A percentile compares a stretch with the other conserved stretches of the same genome.
Evolutionary conservation across 1,140 invertebrate genomes (phyloP).

Genomic region (Oreohelix idahoensis): DNA sequence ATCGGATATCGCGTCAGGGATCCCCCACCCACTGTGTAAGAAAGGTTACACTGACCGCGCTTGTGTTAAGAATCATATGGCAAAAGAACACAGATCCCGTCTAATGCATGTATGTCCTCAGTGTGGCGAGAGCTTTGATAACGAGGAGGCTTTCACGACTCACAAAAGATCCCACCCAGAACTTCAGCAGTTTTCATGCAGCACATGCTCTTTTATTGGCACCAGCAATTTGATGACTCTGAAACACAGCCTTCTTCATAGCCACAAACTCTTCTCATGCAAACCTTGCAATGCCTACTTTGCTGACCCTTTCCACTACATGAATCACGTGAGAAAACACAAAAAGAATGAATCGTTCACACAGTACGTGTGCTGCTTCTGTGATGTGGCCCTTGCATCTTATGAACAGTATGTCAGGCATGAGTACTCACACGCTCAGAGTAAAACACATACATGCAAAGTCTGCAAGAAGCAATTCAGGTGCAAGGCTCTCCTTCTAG

Average conservation of each 20-base stretch:
- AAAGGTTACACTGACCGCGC: constrained; percentile 63
- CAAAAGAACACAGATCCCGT: constrained; percentile 57
- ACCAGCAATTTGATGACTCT: constrained; percentile 55
- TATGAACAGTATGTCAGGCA: constrained; percentile 62
- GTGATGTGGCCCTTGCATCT: constrained; percentile 44
- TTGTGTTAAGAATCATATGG: constrained; percentile 59
- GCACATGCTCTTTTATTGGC: constrained; percentile 59
- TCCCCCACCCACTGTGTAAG: constrained; percentile 46
- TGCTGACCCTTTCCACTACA: constrained; percentile 60
- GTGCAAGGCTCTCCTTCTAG: constrained; percentile 50
- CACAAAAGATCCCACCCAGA: constrained; percentile 64
- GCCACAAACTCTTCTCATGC: constrained; percentile 52
- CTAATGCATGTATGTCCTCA: constrained; percentile 59
- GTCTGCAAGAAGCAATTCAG: constrained; percentile 58
- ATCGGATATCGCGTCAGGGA: neutral
- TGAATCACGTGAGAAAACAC: constrained; percentile 58
- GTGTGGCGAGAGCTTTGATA: constrained; percentile 61
- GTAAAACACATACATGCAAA: constrained; percentile 52
- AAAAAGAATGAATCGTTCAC: constrained; percentile 50
- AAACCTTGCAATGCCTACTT: constrained; percentile 55
- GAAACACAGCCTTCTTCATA: constrained; percentile 61
- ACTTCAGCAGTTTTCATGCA: constrained; percentile 56
- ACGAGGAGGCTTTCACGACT: constrained; percentile 49
- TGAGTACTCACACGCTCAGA: constrained; percentile 61
- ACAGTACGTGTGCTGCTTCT: constrained; percentile 61